Evolutionary conservation across 37 sponge, comb jelly and placozoan species (phyloP).

Genomic region (Halisarca cf. caerulea): DNA sequence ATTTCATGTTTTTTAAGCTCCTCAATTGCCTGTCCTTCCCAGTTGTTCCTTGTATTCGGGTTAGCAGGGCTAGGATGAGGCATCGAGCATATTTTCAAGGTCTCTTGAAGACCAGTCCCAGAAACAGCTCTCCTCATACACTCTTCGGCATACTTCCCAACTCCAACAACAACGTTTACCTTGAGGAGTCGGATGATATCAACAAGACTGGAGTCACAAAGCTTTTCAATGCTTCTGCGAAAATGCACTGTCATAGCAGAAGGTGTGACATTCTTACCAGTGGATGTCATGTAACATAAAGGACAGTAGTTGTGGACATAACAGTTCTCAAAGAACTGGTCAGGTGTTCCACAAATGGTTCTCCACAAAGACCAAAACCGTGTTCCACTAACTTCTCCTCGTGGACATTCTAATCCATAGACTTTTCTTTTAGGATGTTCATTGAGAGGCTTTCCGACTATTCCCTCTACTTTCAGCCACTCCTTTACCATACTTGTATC

Average conservation of each 20-base stretch:
- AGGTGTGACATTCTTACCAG: conserved; percentile 81
- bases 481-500: conserved; percentile 51
- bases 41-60: conserved; percentile 68
- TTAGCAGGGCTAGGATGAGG: conserved; percentile 80
- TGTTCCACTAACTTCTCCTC: conserved; percentile 65
- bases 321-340: conserved; percentile 64
- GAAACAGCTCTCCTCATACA: conserved; percentile 11
- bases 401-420: conserved; percentile 41
- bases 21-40: conserved; percentile 28
- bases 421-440: conserved; percentile 77
- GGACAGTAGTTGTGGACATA: conserved; percentile 86
- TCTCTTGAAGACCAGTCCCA: neutral
- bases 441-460: conserved; percentile 48
- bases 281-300: conserved; percentile 63
- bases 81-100: conserved; percentile 39
- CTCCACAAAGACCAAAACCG: conserved; percentile 69
- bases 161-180: conserved; percentile 37
- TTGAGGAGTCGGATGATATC: conserved; percentile 31
- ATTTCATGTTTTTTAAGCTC: conserved; percentile 38
- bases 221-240: conserved; percentile 33
- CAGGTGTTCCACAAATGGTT: conserved; percentile 47
- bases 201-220: conserved; percentile 50
- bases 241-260: conserved; percentile 31
- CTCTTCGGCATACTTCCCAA: conserved; percentile 70
- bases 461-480: conserved; percentile 61